These are phyloP conservation scores for Eumeta japonica DNA, from an alignment of 1,140 invertebrate species.

Conservation along the genomic window DNA sequence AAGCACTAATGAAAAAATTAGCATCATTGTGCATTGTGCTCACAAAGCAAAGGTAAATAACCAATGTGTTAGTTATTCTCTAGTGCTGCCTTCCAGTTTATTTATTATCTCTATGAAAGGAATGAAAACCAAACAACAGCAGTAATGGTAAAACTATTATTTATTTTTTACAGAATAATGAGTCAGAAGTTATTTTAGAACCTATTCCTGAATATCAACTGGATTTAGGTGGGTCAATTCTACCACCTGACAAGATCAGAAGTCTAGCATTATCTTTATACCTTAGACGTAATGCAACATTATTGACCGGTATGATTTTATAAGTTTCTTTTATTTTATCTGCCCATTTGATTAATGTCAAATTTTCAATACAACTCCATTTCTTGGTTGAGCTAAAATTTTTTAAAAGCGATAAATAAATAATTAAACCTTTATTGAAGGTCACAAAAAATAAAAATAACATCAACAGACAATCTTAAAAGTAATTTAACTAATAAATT, in stretches of 20 bases:
- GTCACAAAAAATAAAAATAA: not conserved
- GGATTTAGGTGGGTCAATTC: constrained; percentile 27
- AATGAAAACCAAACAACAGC: too few species aligned
- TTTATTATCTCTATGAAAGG: too few species aligned
- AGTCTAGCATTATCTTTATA: constrained; percentile 21
- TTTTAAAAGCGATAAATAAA: not conserved
- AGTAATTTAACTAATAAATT: too few species aligned
- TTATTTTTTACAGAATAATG: constrained; percentile 10
- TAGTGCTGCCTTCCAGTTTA: too few species aligned
- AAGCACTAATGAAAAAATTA: constrained; percentile 9
- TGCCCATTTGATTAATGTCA: too few species aligned
- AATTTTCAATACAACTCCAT: too few species aligned
- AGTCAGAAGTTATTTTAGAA: constrained; percentile 29
- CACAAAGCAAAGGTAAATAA: constrained; percentile 27
- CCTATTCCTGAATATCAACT: constrained; percentile 39
- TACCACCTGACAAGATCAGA: constrained; percentile 10
- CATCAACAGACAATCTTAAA: too few species aligned
- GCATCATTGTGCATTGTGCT: constrained; percentile 31
- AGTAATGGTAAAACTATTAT: not conserved
- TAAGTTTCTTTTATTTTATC: too few species aligned
- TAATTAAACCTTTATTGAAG: not conserved
- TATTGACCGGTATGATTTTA: constrained; percentile 17
- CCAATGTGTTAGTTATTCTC: too few species aligned
- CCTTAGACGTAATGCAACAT: constrained; percentile 18
- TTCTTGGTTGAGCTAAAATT: too few species aligned